Evolutionary conservation across 2,113 vertebrate genomes (phyloP).

Genomic region (Corvus hawaiiensis): DNA sequence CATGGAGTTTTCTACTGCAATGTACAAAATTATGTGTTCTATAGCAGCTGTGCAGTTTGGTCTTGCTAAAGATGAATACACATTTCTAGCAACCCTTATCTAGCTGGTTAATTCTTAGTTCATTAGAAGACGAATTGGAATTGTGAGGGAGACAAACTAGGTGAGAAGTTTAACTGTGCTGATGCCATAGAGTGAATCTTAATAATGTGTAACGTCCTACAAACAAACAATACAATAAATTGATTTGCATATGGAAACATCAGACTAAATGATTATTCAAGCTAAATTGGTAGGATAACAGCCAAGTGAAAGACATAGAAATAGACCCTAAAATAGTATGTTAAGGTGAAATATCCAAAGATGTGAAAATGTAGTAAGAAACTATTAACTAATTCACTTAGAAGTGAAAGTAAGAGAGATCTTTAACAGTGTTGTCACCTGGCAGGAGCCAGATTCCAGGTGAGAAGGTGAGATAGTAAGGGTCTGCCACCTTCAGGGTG

Average conservation of each 20-base stretch:
- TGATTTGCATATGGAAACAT: background rate
- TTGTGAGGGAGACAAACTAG: background rate
- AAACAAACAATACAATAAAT: background rate
- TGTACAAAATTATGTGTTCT: background rate
- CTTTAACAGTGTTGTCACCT: background rate
- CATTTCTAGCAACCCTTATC: background rate
- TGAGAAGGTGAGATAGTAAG: background rate
- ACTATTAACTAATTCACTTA: background rate
- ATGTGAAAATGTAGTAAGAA: background rate
- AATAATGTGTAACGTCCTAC: background rate
- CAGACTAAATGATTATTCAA: background rate
- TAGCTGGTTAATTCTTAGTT: background rate
- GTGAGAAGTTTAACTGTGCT: background rate
- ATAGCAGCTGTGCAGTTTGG: background rate
- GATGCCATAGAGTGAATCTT: background rate
- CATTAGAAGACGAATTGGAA: background rate
- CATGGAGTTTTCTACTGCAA: background rate
- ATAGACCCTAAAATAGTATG: background rate
- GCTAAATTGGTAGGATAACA: background rate
- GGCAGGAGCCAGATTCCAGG: background rate
- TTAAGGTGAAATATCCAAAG: background rate
- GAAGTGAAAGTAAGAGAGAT: background rate
- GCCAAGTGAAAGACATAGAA: background rate
- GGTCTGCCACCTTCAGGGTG: background rate
- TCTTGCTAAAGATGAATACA: background rate